These are phyloP conservation scores for Ophion obscuratus DNA, from an alignment of 2,888 invertebrate genomes.

Conservation along the genomic window DNA sequence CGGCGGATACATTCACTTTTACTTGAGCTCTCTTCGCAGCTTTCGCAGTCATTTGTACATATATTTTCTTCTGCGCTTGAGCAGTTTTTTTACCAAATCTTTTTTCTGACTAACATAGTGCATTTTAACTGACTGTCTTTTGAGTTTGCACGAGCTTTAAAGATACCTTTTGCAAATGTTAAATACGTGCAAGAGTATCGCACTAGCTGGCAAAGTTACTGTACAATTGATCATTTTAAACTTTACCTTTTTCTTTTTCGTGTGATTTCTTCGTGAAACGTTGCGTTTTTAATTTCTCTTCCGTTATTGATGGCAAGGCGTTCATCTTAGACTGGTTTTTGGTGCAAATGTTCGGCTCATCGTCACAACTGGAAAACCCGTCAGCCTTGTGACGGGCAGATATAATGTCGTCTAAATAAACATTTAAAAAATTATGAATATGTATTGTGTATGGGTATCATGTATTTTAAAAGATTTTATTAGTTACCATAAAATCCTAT, in stretches of 20 bases:
- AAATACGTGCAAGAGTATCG: no score
- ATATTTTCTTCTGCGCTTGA: no score
- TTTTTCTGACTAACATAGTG: no score
- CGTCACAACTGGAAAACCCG: constrained; percentile 3
- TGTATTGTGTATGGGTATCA: not conserved
- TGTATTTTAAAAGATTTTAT: not conserved
- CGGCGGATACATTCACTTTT: no score
- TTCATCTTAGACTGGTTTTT: not conserved
- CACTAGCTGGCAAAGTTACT: no score
- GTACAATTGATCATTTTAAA: not conserved
- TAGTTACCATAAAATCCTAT: constrained; percentile 30
- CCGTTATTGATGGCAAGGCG: constrained; percentile 7
- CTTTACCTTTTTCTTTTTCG: constrained; percentile 1
- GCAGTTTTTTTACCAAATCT: no score
- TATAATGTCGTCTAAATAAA: constrained; percentile 8
- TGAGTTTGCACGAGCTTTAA: no score
- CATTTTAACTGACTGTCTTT: no score
- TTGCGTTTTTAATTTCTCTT: constrained; percentile 12
- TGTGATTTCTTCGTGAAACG: constrained; percentile 5
- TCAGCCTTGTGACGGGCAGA: constrained; percentile 18
- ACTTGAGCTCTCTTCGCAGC: no score
- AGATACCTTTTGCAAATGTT: no score
- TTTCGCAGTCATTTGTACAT: no score
- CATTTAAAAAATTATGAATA: constrained; percentile 16
- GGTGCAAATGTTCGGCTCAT: not conserved